Evolutionary conservation across 1,140 invertebrate species (phyloP), one percentile per base, ranked within the genome.

Genomic region (Pemphigus obesinymphae): DNA sequence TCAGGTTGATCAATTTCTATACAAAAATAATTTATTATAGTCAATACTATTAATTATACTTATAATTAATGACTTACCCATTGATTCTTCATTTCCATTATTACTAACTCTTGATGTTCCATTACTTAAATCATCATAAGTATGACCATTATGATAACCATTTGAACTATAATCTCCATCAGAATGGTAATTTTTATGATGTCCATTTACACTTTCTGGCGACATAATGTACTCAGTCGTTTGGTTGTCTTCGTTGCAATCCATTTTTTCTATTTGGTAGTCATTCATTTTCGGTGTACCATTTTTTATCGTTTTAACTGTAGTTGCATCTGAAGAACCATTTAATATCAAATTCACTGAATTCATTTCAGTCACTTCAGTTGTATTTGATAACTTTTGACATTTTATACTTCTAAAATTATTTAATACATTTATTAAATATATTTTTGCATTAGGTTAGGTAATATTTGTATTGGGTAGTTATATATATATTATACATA

Each of bases 1-100:
- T 83, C 58, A 66, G 81, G 75, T 70, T 75, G 82, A 82, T 82
- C 82, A 37, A 84, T 82, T 53, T 84, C 83, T 81, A 55, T 55
- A 40, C 58, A 13, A 34, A 34, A 78, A 58, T 20, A 76, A 76
- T 23, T n/a, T 13, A 66, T 66, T 37, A 45, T 45, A 75, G 20
- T 75, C 26, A 70, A 70, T 43, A 43, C 23, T 37, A 8, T 66
- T 11, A 66, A 23, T 13, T 43, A 40, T 70, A 1, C 15, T 48
- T 50, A 48, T 17, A 58, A 76, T 37, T 15, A 61, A 61, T 53
- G 40, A 80, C 17, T 20, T 80, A 80, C 76, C 76, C 76, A 80
- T 80, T 29, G 76, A 80, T 61, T 80, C 76, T 63, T 80, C 76
- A 45, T 63, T 63, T 63, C 55, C 76, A 45, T 80, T 80, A 63